These are phyloP conservation scores for Dipodomys stephensi DNA, from an alignment of 2,113 vertebrate species.

Conservation along the genomic window DNA sequence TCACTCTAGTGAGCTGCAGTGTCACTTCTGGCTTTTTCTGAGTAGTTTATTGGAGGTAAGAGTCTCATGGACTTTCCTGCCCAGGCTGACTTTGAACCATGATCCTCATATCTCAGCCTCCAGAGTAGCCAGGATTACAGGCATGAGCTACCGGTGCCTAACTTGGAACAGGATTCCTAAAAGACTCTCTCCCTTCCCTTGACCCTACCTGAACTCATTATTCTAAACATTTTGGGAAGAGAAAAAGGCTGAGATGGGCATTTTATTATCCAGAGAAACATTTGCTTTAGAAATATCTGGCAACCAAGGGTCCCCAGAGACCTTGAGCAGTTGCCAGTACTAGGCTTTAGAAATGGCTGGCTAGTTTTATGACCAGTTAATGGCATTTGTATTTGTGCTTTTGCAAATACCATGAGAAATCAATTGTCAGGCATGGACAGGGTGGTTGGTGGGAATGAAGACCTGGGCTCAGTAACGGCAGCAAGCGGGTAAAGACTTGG, in stretches of 20 bases:
- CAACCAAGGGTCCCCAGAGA: constrained; percentile 18
- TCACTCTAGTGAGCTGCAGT: too few relatives aligned
- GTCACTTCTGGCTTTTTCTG: too few relatives aligned
- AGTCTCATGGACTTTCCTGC: too few relatives aligned
- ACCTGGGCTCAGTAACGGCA: fast-evolving
- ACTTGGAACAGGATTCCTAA: constrained; percentile 4
- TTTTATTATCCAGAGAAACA: constrained; percentile 30
- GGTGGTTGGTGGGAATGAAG: not conserved
- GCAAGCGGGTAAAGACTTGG: not conserved
- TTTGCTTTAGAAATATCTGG: constrained; percentile 1
- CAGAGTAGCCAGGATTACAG: too few relatives aligned
- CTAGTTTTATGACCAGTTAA: constrained; percentile 74
- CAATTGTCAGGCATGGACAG: not conserved
- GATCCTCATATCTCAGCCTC: too few relatives aligned
- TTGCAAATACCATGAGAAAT: constrained; percentile 69
- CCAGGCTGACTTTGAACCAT: too few relatives aligned
- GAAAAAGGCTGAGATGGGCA: not conserved
- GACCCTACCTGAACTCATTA: not conserved
- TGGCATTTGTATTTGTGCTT: constrained; percentile 68
- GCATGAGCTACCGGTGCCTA: too few relatives aligned
- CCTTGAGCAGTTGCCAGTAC: not conserved
- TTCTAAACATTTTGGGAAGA: constrained; percentile 9
- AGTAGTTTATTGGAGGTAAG: too few relatives aligned
- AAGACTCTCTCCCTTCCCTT: not conserved
- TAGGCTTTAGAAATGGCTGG: constrained; percentile 57